A percentile compares a stretch with the other conserved stretches of the same genome.
These are phyloP conservation scores for Hippolais icterina DNA, from an alignment of 2,113 vertebrate species.

Conservation along the genomic window DNA sequence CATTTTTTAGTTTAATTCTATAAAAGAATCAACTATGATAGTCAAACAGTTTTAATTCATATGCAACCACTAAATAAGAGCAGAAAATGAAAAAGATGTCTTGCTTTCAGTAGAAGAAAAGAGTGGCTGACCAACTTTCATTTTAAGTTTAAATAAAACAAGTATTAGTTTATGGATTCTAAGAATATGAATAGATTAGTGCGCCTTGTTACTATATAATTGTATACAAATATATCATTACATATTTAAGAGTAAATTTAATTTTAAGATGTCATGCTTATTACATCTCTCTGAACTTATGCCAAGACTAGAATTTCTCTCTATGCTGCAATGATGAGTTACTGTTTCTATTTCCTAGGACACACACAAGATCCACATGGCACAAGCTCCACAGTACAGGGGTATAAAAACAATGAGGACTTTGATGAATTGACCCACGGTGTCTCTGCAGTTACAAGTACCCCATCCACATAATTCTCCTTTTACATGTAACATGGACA, in stretches of 20 bases:
- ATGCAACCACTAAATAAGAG: background rate
- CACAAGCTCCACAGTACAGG: background rate
- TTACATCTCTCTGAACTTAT: background rate
- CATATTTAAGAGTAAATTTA: background rate
- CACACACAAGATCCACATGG: accelerated
- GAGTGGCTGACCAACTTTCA: background rate
- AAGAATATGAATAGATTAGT: background rate
- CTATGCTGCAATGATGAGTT: background rate
- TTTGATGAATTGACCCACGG: accelerated
- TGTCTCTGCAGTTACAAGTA: background rate
- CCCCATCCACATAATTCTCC: background rate
- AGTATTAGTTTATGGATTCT: background rate
- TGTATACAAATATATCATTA: background rate
- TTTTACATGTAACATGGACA: background rate
- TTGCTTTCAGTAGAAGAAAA: background rate
- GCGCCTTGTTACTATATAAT: background rate
- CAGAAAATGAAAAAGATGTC: background rate
- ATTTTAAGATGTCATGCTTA: background rate
- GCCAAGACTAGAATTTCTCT: background rate
- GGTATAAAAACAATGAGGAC: background rate
- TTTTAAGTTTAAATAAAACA: background rate
- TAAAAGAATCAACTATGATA: background rate
- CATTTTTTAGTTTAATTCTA: background rate
- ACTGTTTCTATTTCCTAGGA: background rate
- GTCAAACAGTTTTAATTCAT: background rate